Base-by-base conservation (phyloP, 1,140 invertebrate species). In the Tetramorium simillimum region DNA sequence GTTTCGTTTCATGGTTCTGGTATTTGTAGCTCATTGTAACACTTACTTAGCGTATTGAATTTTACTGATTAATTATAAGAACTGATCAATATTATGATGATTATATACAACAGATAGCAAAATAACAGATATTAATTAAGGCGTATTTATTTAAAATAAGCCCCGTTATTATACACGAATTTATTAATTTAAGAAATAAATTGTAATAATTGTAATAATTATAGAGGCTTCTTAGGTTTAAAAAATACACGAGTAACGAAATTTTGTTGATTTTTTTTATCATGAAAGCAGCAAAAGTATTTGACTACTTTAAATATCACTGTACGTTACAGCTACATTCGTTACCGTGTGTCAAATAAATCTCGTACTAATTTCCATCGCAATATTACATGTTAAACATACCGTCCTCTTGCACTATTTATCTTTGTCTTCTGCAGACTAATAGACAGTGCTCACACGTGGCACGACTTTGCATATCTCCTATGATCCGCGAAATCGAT, bases 401-500 rank as follows among this genome's bases (percentile, higher is more conserved):
- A 21, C 18, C n/a, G 5, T 28, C 6, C 37, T 43, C 53, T 58
- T 43, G 51, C 51, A 72, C 51, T 56, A 82, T 82, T 82, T 82
- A 62, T 75, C 53, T 75, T 49, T 75, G 80, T 75, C 56, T 60
- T 73, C 37, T 60, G 12, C 69, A 62, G 69, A 43, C 69, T 75
- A 75, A 60, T 82, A 84, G 80, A 73, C 69, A 84, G 69, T 60
- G n/a, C 28, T 14, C 77, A 40, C 53, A 73, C 53, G 67, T 60
- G 46, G 49, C n/a, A n/a, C 62, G 28, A 70, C 69, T 88, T 88
- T 88, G 85, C 86, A 87, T 75, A 51, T 85, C 73, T 77, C 63
- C 73, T 75, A 84, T 78, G 82, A 85, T 86, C 77, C 85, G 33
- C 69, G 49, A 67, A 85, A 87, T 89, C 88, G 86, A 89, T 89